Conservation (phyloP, 2,797 vertebrate genomes). For the Poecile montanus region DNA sequence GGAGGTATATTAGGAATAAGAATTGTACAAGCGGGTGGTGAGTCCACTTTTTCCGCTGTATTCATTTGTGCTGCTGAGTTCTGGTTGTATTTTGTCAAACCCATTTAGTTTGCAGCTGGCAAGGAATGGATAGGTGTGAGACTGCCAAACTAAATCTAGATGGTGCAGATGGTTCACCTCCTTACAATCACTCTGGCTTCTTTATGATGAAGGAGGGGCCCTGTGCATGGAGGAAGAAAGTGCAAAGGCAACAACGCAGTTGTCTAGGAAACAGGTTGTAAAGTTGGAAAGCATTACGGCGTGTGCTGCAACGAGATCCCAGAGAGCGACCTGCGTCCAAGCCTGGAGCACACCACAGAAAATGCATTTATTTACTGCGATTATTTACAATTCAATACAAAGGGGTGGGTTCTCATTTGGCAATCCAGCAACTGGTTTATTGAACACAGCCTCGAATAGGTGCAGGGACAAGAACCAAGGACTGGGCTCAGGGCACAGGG, state of each 20-base stretch:
- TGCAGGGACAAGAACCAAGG: too few species aligned
- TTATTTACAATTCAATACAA: too few species aligned
- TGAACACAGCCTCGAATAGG: too few species aligned
- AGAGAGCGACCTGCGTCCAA: too few species aligned
- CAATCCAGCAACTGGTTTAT: too few species aligned
- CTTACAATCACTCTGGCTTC: neutral
- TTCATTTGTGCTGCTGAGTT: neutral
- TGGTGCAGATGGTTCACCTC: neutral
- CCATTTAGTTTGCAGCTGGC: neutral
- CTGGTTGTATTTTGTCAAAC: neutral
- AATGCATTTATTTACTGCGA: too few species aligned
- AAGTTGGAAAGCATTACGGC: neutral
- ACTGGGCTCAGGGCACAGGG: too few species aligned
- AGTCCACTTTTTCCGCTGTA: neutral
- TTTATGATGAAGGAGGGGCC: neutral
- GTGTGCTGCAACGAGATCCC: too few species aligned
- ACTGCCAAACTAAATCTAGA: neutral
- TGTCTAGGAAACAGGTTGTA: neutral
- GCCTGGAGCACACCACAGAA: too few species aligned
- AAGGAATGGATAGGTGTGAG: neutral
- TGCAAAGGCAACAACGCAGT: neutral
- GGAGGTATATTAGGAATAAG: neutral
- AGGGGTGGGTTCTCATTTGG: too few species aligned
- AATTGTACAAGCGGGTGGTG: rapidly evolving
- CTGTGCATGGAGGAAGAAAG: neutral